Base-by-base conservation (phyloP, 2,797 vertebrate genomes). In the Steatocranus sp. region DNA sequence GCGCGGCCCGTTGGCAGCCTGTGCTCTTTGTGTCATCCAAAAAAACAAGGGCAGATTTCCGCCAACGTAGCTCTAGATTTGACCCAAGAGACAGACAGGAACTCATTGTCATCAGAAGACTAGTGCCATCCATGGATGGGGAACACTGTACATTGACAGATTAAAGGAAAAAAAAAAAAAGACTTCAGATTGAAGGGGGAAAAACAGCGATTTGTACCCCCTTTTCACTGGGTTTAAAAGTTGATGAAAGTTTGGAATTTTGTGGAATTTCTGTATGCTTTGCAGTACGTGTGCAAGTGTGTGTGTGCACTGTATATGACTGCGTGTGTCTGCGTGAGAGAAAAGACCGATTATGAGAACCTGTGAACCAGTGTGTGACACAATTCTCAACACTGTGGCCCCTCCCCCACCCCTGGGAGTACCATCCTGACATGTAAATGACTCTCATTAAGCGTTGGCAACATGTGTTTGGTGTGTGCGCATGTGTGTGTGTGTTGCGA, bases 341-440 rank as follows among this genome's bases (percentile, higher is more conserved):
- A 93, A 91, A 93, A 92, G 90, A 89, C 91, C 88, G 91, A 94
- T 93, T 94, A 94, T 94, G 95, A 94, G 93, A 95, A 95, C 92
- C 92, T 95, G 95, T 95, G 94, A 95, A 95, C 93, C 93, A 95
- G 88, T 86, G 90, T 94, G 92, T 96, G 94, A 95, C 95, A 95
- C 95, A 95, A 95, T 95, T 95, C 95, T 95, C 95, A 95, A 95
- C 95, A 93, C 91, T 93, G 94, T 93, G 92, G 90, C 92, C 93
- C 93, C 92, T 92, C 91, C 94, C 94, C 94, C 93, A 87, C 91
- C 93, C 94, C 85, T 92, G 94, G 93, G 94, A 95, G 89, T 83
- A 90, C 92, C 93, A 95, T 92, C 89, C 93, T 92, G 90, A 95
- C 94, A 95, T 95, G 95, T 95, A 94, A 95, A 95, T 94, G 93